Conservation (phyloP, 2,888 invertebrate species). For the Erebia aethiops region DNA sequence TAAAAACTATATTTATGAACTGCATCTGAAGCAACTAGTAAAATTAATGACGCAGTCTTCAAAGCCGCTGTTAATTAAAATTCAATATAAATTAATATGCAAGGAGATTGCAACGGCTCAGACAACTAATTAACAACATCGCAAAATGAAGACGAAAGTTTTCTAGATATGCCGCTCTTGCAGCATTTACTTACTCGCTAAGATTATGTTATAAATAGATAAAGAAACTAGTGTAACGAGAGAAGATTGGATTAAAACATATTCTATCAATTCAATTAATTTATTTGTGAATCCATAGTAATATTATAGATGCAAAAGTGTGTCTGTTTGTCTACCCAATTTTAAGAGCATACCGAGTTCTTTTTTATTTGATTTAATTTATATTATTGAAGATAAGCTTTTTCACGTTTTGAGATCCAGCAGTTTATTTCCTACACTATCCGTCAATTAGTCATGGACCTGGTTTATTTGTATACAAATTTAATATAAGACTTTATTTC, state of each 20-base stretch:
- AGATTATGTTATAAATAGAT: no score
- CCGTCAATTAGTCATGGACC: no score
- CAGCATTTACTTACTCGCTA: not conserved
- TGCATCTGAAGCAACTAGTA: not conserved
- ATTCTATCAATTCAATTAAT: not conserved
- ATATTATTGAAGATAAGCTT: no score
- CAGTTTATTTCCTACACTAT: no score
- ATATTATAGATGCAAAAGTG: no score
- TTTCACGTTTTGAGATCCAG: no score
- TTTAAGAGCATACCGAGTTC: no score
- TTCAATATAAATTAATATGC: slow-evolving; percentile 3
- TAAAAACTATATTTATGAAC: not conserved
- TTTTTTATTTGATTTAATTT: no score
- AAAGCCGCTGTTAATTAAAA: slow-evolving; percentile 1
- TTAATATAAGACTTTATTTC: no score
- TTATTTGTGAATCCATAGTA: no score
- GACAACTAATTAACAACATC: not conserved
- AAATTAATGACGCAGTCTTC: not conserved
- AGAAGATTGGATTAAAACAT: not conserved
- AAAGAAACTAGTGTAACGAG: not conserved
- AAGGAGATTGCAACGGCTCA: not conserved
- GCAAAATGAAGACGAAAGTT: slow-evolving; percentile 4
- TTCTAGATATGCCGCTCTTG: not conserved
- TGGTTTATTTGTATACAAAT: no score
- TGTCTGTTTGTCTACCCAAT: no score